phyloP scores from a whole-genome alignment of 2,888 invertebrate species.

The Harpalus rufipes region DNA sequence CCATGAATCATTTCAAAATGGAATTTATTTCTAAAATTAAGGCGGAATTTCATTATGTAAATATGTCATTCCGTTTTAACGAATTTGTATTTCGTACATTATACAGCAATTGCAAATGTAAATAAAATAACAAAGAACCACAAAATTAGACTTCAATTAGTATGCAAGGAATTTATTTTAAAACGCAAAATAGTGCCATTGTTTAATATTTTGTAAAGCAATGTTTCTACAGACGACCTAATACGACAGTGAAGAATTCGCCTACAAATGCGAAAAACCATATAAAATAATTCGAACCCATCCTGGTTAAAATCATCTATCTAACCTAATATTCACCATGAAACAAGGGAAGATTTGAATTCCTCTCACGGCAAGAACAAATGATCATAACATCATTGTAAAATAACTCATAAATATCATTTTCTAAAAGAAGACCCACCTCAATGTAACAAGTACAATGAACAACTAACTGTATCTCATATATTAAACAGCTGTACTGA shows the following conservation, averaged over 20 bases:
- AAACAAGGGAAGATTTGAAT: background rate
- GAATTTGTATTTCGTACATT: no score
- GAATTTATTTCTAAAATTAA: slow-evolving; percentile 1
- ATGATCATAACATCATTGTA: background rate
- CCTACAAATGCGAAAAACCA: background rate
- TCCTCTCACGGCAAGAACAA: background rate
- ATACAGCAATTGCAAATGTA: no score
- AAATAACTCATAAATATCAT: background rate
- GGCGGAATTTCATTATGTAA: background rate
- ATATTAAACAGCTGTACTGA: no score
- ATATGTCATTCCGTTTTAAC: background rate
- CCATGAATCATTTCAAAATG: background rate
- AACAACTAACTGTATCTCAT: no score
- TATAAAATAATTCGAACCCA: background rate
- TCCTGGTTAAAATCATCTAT: background rate
- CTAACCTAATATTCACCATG: background rate
- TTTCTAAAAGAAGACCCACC: background rate
- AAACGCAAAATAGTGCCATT: no score
- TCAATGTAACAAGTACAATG: no score
- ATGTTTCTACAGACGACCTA: background rate
- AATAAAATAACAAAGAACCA: no score
- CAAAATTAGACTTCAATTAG: no score
- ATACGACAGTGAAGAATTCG: background rate
- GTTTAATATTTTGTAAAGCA: no score
- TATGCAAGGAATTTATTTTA: no score